A percentile compares a stretch with the other conserved stretches of the same genome.
Conservation (phyloP, 2,888 invertebrate genomes). For the Bimastos eiseni region DNA sequence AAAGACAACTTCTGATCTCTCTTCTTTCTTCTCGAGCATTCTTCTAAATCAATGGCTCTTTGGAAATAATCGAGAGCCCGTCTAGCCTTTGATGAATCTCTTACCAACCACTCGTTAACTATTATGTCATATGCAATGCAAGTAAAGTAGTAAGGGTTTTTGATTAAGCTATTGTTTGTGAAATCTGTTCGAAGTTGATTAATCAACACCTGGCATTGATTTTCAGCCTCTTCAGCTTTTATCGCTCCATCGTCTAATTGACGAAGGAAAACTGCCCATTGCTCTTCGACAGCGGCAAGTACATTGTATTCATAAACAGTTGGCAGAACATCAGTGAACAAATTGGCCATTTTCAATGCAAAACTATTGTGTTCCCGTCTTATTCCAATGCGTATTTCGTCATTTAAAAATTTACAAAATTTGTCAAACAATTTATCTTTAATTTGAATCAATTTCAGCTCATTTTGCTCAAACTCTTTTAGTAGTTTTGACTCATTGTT, state of each 20-base stretch:
- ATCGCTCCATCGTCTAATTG: not conserved
- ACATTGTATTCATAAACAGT: not conserved
- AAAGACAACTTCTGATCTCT: too few species aligned
- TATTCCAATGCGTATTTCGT: not conserved
- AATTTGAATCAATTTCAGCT: not conserved
- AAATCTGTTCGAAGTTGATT: not conserved
- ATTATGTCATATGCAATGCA: not conserved
- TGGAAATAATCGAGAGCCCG: not conserved
- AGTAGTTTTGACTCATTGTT: not conserved
- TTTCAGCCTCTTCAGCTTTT: not conserved
- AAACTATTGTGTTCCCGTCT: not conserved
- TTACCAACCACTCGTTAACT: not conserved
- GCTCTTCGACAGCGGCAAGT: constrained; percentile 2
- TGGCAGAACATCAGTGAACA: not conserved
- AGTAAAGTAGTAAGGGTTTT: not conserved
- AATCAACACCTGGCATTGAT: not conserved
- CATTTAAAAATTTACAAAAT: not conserved
- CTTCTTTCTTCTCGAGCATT: not conserved
- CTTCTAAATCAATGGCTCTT: not conserved
- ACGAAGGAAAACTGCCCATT: not conserved
- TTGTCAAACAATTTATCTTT: not conserved
- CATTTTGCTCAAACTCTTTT: not conserved
- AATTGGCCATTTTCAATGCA: not conserved
- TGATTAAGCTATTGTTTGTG: not conserved
- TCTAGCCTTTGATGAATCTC: not conserved